Base-by-base conservation (phyloP, 2,797 vertebrate species). In the Aratinga solstitialis region DNA sequence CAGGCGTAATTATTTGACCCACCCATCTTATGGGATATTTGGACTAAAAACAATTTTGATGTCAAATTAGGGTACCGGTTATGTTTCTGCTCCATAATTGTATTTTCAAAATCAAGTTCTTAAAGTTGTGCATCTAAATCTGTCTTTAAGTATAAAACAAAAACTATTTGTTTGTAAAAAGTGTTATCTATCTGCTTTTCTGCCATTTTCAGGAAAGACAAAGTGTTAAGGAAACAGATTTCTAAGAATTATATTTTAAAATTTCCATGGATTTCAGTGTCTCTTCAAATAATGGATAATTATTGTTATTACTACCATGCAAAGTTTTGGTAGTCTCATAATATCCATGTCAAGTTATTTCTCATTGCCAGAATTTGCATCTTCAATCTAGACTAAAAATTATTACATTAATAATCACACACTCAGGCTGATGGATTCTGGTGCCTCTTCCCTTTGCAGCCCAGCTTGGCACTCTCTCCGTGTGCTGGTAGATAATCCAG, bases 211-310 rank as follows among this genome's bases (percentile, higher is more conserved):
- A 90, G 78, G 71, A 94, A 92, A 80, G 19, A 89, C 30, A 90
- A 74, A 80, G 40, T 22, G 58, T n/a, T 76, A 61, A 84, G 77
- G 68, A 90, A 50, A 62, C 78, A 53, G 34, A 84, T 54, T 94
- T 96, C 91, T 93, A 96, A 87, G 84, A 94, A 89, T 17, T 90
- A 48, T 75, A 82, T 77, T 79, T 85, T 53, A 5, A 95, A 68
- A 71, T 92, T 94, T 96, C 94, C 93, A 62, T 11, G 38, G 38
- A 80, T 92, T 95, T 94, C 83, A 94, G 87, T 80, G 47, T 92
- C 63, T 82, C 74, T 82, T 94, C 91, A 90, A 84, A 74, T 82
- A 90, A 87, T 85, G 74, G 66, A 93, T 82, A 23, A 94, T 91
- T 93, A 90, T 53, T 79, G 62, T 71, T 79, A 93, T 82, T 96